A percentile compares a stretch with the other conserved stretches of the same genome.
These are phyloP conservation scores for Dryobotodes eremita DNA, from an alignment of 2,888 invertebrate species.

Conservation along the genomic window DNA sequence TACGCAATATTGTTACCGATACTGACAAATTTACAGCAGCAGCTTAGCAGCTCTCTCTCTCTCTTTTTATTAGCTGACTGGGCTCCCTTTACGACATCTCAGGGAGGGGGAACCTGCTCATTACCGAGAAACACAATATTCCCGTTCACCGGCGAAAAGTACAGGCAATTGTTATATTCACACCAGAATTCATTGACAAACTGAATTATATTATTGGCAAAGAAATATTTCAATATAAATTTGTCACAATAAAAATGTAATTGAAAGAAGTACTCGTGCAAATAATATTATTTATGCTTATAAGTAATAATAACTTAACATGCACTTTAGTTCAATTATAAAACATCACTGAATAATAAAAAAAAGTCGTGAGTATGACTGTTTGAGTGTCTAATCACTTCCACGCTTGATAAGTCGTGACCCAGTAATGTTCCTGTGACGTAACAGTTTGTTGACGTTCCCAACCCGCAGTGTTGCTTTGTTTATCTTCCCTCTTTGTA, in stretches of 20 bases:
- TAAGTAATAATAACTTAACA: background rate
- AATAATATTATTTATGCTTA: too few relatives aligned
- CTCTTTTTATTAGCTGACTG: conserved; percentile 22
- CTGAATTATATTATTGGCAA: background rate
- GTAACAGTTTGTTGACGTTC: background rate
- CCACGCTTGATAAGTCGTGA: background rate
- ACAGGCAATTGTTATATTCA: background rate
- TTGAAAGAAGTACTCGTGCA: background rate
- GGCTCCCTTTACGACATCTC: conserved; percentile 17
- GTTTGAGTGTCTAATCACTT: background rate
- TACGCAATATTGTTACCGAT: background rate
- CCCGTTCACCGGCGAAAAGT: background rate
- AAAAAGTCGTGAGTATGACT: too few relatives aligned
- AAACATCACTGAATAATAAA: background rate
- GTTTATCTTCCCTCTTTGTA: conserved; percentile 42
- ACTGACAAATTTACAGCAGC: background rate
- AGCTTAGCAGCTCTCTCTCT: too few relatives aligned
- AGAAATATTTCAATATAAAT: background rate
- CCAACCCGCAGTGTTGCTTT: conserved; percentile 21
- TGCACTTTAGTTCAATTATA: background rate
- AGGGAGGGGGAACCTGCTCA: conserved; percentile 14
- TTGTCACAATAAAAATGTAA: background rate
- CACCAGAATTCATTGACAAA: background rate
- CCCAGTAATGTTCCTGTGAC: conserved; percentile 1
- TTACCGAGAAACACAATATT: conserved; percentile 3